Percentiles rank a stretch among this genome's conserved stretches.
Conservation (phyloP, 1,140 invertebrate species). For the Anastatus disparis region DNA sequence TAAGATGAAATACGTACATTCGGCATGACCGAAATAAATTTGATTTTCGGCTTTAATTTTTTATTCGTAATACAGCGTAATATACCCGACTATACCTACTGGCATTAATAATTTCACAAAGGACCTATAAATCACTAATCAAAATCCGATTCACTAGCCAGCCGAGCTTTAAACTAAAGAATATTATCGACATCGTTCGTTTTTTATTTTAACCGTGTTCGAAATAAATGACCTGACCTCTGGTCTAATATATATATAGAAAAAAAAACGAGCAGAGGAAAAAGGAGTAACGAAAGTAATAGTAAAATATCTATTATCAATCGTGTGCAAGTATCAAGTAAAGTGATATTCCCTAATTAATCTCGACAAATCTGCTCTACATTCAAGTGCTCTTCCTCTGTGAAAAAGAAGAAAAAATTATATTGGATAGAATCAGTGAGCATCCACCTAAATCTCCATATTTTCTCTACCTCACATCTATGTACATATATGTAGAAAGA, state of each 20-base stretch:
- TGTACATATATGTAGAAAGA: no score
- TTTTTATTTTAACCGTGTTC: not conserved
- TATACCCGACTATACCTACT: no score
- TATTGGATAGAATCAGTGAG: no score
- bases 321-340: not conserved
- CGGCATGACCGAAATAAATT: no score
- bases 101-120: constrained; percentile 7
- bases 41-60: no score
- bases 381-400: no score
- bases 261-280: not conserved
- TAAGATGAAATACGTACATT: no score
- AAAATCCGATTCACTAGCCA: constrained; percentile 10
- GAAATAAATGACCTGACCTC: constrained; percentile 1
- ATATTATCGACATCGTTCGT: constrained; percentile 21
- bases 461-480: no score
- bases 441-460: no score
- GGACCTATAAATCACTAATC: constrained; percentile 13
- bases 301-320: constrained; percentile 1
- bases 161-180: not conserved
- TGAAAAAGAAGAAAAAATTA: no score
- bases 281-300: not conserved
- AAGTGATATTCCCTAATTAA: not conserved
- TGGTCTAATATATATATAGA: no score
- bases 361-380: constrained; percentile 26
- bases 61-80: no score